Evolutionary conservation across 2,888 invertebrate genomes (phyloP), one percentile per base, ranked within the genome.

Genomic region (Seira musarum): DNA sequence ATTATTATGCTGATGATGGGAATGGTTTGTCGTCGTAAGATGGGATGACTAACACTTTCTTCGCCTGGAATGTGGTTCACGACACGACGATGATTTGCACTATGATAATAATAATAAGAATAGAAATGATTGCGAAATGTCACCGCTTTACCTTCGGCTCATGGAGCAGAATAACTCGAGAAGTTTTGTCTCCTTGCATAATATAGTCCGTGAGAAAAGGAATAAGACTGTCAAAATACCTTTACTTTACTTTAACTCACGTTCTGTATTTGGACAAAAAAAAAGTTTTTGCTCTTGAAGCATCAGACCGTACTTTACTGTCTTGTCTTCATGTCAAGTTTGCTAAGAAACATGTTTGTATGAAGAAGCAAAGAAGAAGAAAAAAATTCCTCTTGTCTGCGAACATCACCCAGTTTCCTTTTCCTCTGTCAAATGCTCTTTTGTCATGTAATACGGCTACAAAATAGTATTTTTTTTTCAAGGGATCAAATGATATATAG

Each of bases 111-210:
- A 76, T 76, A 69, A 76, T 77, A 77, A 77, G 70, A 77, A 77
- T 70, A 66, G 65, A 77, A 77, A 77, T 77, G 77, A 77, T 70
- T 77, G 70, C 77, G 61, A 70, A 77, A 77, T 77, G 77, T 77
- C 77, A 70, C 70, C 65, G 64, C 57, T 70, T 70, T n/a, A 77
- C 57, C 70, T 25, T 49, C 35, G 69, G 35, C 64, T 53, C 8
- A 8, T 30, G 30, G 8, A 30, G 30, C 30, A 30, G 30, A 30
- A 30, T n/a, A n/a, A 69, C 69, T 75, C 68, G 21, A 63, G 17
- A 69, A 35, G 53, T 57, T 68, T 40, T 68, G 21, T 66, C 24
- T 19, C 53, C 30, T 61, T 77, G 77, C 77, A 77, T 77, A 77
- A 70, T 70, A 77, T 70, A 68, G 75, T 61, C 8, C 46, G 64